Evolutionary conservation across 2,113 vertebrate genomes (phyloP), one percentile per base, ranked within the genome.

Genomic region (Grallaria varia): DNA sequence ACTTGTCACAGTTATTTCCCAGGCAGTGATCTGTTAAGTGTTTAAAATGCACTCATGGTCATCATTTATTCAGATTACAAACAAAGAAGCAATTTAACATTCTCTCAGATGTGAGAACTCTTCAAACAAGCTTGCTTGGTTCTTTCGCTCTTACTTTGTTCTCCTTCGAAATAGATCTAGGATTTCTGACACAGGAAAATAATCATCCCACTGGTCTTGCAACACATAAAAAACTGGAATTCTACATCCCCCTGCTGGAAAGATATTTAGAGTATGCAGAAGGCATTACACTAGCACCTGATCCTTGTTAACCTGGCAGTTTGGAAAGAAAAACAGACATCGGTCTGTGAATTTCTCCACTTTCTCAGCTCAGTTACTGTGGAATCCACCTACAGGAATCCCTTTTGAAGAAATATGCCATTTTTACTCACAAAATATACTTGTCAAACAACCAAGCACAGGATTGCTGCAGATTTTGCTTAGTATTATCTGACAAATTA

Each of bases 211-310:
- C 62, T 14, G 64, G 72, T 86, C 68, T n/a, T 58, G 19, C 47
- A 90, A 35, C 55, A 80, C 14, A 52, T 39, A 66, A 90, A 84
- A 96, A 82, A 8, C 53, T 94, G 83, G 82, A 96, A 96, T 97
- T 94, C 88, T 97, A 97, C 92, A 95, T 56, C 93, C 91, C 94
- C 62, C 94, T 96, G 60, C 96, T 96, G 96, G 94, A 96, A 95
- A 87, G 50, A 89, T 77, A 84, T 83, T 85, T 91, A 87, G 75
- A 89, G 27, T 68, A 69, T 87, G 37, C 64, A 39, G 52, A 78
- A 81, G 15, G 13, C 69, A 75, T 88, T 94, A 63, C 7, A 72
- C 64, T 9, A 30, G 45, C 5, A 66, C 63, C 47, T 84, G 75
- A 92, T 87, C 35, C 49, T 67, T 95, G 50, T 30, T 87, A 88